These are phyloP conservation scores for Terrapene triunguis DNA, from an alignment of 2,113 vertebrate species.

Conservation along the genomic window DNA sequence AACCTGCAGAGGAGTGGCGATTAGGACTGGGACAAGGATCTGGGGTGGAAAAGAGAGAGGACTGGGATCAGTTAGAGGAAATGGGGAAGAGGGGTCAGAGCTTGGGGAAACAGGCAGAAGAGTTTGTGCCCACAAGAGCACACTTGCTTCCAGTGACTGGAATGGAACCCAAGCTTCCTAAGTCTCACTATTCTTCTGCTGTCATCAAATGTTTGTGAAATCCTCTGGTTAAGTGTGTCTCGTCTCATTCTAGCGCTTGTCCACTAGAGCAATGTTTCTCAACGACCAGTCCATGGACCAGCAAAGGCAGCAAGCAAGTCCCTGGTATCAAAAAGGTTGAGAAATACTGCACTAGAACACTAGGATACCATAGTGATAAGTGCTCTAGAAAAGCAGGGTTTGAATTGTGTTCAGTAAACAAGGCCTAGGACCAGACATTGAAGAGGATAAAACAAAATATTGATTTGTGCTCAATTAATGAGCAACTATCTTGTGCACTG, in stretches of 20 bases:
- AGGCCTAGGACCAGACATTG: not conserved
- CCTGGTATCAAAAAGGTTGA: not conserved
- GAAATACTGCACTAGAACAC: not conserved
- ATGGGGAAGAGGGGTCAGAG: not conserved
- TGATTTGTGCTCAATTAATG: not conserved
- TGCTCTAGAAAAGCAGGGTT: not conserved
- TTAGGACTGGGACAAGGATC: rapidly evolving
- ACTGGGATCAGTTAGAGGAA: not conserved
- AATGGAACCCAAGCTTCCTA: rapidly evolving
- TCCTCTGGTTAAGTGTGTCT: not conserved
- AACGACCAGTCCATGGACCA: no score
- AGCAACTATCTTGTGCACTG: not conserved
- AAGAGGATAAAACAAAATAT: not conserved
- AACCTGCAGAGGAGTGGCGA: not conserved
- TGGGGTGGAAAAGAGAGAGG: not conserved
- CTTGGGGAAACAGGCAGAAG: not conserved
- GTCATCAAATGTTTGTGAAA: not conserved
- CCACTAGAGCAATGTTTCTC: not conserved
- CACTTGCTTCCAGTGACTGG: not conserved
- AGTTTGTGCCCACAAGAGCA: not conserved
- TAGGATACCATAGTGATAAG: not conserved
- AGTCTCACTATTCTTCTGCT: not conserved
- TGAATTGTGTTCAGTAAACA: not conserved
- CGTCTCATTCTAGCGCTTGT: not conserved
- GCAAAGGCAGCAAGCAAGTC: no score